Evolutionary conservation across 2,888 invertebrate genomes (phyloP), one percentile per base, ranked within the genome.

Genomic region (Protonemura montana): DNA sequence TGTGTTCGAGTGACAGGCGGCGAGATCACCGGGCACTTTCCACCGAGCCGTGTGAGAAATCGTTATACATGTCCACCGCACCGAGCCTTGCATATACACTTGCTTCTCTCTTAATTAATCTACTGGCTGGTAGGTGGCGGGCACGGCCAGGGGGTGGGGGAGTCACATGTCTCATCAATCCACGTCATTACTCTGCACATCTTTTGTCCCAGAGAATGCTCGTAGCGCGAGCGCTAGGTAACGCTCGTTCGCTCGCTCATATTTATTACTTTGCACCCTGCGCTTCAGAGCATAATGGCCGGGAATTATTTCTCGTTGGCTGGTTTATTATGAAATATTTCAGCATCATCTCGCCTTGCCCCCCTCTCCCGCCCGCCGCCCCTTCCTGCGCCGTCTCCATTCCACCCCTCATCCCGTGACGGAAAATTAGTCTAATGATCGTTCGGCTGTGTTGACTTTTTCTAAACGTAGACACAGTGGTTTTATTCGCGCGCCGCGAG

Each of bases 61-160:
- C 35, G 35, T 35, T 35, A 35, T 35, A 10, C 3, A 35, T 21
- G 59, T 59, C 21, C 59, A 2, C 59, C 13, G 59, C 59, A 59
- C 59, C 7, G 7, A 3, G 35, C 10, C 10, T 59, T 21, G 59
- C 13, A 59, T 13, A 21, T 7, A 59, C 59, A 59, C 59, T 59
- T 3, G 30, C 30, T n/a, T n/a, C 84, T 26, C 84, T 84, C 84
- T 84, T 84, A 84, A 84, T 84, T 84, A 84, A 84, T 84, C 76
- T 76, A 27, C 59, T 26, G 27, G 59, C 59, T 59, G 59, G 16
- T 59, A 59, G 59, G 13, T 59, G 59, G 59, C 59, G 59, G 59
- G 16, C 13, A 21, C 59, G 3, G 35, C 10, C 35, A 10, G n/a
- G 78, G 78, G 78, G 78, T 5, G 78, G 5, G 2, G 26, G 27